A percentile compares a stretch with the other conserved stretches of the same genome.
Evolutionary conservation across 1,140 invertebrate species (phyloP).

Genomic region (Dermatophagoides farinae): DNA sequence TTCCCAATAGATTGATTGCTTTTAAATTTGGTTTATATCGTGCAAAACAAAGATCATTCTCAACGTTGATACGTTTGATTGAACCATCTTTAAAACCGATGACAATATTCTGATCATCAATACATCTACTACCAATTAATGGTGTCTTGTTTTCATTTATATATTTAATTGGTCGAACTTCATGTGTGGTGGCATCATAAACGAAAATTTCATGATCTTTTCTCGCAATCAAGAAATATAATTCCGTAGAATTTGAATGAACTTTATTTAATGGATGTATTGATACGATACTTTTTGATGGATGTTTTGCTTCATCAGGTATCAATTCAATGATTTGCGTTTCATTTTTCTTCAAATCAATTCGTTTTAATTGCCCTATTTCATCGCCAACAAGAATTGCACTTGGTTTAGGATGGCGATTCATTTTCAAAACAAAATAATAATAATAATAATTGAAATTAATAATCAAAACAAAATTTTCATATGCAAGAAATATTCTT

Average conservation of each 20-base stretch:
- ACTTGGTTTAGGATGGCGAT: neutral
- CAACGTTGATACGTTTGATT: slow-evolving; percentile 10
- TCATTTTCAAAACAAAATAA: neutral
- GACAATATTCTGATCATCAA: slow-evolving; percentile 13
- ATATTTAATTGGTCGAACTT: neutral
- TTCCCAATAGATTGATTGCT: slow-evolving; percentile 13
- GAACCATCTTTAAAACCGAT: slow-evolving; percentile 13
- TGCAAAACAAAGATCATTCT: slow-evolving; percentile 5
- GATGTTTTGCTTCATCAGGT: slow-evolving; percentile 1
- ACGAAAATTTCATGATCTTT: slow-evolving; percentile 4
- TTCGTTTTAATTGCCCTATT: slow-evolving; percentile 14
- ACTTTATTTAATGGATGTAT: neutral
- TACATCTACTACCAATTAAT: slow-evolving; percentile 9
- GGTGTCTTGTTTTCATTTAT: neutral
- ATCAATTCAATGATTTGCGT: neutral
- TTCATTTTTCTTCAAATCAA: neutral
- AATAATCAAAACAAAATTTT: neutral
- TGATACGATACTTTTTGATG: slow-evolving; percentile 7
- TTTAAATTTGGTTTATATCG: slow-evolving; percentile 8
- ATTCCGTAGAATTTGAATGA: neutral
- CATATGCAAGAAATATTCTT: neutral
- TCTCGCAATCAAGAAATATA: slow-evolving; percentile 6
- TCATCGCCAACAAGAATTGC: slow-evolving; percentile 15
- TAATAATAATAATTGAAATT: neutral
- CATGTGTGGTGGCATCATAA: slow-evolving; percentile 8